These are phyloP conservation scores for Nasonia giraulti DNA, from an alignment of 1,140 invertebrate genomes.

Conservation along the genomic window DNA sequence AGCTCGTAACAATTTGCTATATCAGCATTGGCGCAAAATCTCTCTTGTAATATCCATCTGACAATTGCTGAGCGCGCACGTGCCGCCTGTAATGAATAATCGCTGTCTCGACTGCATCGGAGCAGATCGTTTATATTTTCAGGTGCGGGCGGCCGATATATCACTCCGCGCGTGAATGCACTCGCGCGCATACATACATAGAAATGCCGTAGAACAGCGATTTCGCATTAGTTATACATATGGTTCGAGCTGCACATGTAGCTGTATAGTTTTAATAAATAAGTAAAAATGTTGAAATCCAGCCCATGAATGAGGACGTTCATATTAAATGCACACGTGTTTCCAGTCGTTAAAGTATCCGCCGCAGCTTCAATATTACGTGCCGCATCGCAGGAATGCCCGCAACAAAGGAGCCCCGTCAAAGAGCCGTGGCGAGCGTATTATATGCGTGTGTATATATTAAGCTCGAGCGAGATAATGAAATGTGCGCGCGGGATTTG, in stretches of 20 bases:
- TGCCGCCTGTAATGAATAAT: conserved; percentile 21
- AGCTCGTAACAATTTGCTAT: no score
- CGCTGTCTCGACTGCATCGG: not conserved
- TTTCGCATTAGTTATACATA: not conserved
- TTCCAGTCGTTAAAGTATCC: no score
- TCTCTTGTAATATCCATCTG: no score
- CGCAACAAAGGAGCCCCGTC: not conserved
- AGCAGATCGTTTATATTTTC: not conserved
- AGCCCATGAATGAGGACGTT: not conserved
- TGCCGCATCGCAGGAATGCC: conserved; percentile 11
- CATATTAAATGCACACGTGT: no score
- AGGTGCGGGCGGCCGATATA: conserved; percentile 23
- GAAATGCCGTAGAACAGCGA: not conserved
- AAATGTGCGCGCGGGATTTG: conserved; percentile 15
- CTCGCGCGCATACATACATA: not conserved
- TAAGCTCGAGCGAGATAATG: conserved; percentile 5
- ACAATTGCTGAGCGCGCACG: conserved; percentile 8
- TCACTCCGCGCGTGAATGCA: conserved; percentile 16
- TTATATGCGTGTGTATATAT: no score
- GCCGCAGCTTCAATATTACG: not conserved
- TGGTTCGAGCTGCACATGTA: not conserved
- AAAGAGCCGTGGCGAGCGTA: no score
- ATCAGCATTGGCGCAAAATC: no score
- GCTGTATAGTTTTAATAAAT: no score
- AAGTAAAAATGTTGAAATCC: not conserved